Conservation (phyloP, 1,140 invertebrate species). For the Brachionus asplanchnoidis region DNA sequence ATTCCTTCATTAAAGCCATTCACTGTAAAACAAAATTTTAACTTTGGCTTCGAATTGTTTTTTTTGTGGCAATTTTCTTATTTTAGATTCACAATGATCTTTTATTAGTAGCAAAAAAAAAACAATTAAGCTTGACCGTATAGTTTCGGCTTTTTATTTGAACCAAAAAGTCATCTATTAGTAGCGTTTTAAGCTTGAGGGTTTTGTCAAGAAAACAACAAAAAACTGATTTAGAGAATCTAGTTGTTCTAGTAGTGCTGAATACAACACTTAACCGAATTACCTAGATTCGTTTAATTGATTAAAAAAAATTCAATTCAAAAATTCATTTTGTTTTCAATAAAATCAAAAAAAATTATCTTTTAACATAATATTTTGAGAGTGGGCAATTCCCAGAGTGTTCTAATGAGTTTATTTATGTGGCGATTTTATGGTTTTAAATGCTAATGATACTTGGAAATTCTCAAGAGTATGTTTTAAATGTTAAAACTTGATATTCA, state of each 20-base stretch:
- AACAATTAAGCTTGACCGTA: background rate
- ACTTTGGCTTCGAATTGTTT: no score
- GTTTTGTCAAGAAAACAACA: slow-evolving; percentile 2
- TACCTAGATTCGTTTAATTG: background rate
- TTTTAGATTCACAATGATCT: no score
- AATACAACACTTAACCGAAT: slow-evolving; percentile 1
- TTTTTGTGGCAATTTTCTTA: no score
- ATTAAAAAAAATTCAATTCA: background rate
- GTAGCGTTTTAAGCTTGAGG: background rate
- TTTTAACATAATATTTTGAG: background rate
- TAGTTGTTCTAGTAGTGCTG: background rate
- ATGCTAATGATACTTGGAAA: background rate
- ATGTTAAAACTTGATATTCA: background rate
- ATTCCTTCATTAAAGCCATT: no score
- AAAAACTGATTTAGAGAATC: background rate
- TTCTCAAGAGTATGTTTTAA: background rate
- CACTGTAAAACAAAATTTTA: no score
- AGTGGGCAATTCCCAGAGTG: background rate
- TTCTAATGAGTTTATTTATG: background rate
- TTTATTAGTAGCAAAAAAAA: background rate
- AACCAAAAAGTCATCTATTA: background rate
- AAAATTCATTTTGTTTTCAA: background rate
- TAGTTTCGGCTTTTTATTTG: background rate
- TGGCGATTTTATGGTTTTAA: background rate
- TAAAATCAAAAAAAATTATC: background rate